Evolutionary conservation across 2,888 invertebrate genomes (phyloP), one percentile per base, ranked within the genome.

Genomic region (Eupithecia inturbata): DNA sequence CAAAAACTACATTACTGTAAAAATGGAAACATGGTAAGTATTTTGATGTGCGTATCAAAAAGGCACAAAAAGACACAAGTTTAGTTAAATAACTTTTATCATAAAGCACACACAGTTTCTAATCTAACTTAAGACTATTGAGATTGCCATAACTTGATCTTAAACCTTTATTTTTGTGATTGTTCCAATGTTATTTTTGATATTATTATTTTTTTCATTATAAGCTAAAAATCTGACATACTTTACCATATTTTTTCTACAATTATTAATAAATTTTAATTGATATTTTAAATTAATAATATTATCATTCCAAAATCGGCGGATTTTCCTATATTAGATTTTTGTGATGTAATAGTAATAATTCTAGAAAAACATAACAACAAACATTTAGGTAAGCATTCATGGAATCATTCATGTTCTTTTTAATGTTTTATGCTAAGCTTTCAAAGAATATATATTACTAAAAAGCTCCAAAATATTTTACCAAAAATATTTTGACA

Each of bases 251-350:
- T 57, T 22, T 57, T 57, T 26, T 26, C 7, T 57, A 57, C 12
- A 26, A 57, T 57, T 26, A 57, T 57, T 14, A 57, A 26, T 26
- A 53, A 49, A 4, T 57, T 68, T 57, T 33, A 19, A 19, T 45
- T 60, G 28, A 66, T 62, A 41, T 14, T 28, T 64, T 41, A 60
- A 1, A 33, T n/a, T 69, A 75, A 76, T 79, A 76, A 79, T 78
- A 79, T 72, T 66, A 63, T 36, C 33, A 64, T 73, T 78, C 74
- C 74, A 72, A 77, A 76, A 77, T 80, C 82, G 82, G 82, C 80
- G 82, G 82, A 82, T 80, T 57, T 31, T 68, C 73, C n/a, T n/a
- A 64, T n/a, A 71, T 62, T 70, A 71, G 53, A 69, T 74, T 69
- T 73, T 76, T 78, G 74, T 78, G 77, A 76, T 79, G 77, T 75